A percentile compares a stretch with the other conserved stretches of the same genome.
Evolutionary conservation across 2,888 invertebrate genomes (phyloP).

Genomic region (Microctonus brassicae): DNA sequence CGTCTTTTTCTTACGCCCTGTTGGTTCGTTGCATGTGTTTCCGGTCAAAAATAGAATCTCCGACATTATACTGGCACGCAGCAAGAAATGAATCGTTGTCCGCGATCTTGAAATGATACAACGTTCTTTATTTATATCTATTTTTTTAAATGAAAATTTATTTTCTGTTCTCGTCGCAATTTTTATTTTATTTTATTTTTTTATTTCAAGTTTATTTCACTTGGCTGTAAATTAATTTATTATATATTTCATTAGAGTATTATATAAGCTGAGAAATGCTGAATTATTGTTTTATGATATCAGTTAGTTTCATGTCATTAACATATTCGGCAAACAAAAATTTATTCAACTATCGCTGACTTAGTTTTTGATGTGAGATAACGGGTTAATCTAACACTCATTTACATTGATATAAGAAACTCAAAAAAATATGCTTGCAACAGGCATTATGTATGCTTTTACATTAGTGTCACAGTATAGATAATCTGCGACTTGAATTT

Average conservation of each 20-base stretch:
- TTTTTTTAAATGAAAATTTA: not conserved
- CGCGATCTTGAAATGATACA: conserved; percentile 18
- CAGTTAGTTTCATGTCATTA: not conserved
- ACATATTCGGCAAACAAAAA: conserved; percentile 15
- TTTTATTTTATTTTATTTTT: conserved; percentile 3
- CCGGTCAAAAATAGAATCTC: conserved; percentile 27
- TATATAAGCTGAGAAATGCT: too few species aligned
- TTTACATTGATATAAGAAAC: not conserved
- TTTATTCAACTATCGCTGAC: not conserved
- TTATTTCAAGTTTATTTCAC: too few species aligned
- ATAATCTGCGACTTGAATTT: too few species aligned
- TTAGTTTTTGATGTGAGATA: conserved; percentile 17
- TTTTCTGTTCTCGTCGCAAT: not conserved
- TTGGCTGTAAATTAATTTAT: not conserved
- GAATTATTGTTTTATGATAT: too few species aligned
- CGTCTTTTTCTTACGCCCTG: not conserved
- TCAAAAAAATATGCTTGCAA: conserved; percentile 30
- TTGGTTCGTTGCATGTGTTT: conserved; percentile 21
- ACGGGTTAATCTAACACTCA: conserved; percentile 21
- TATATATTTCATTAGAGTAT: not conserved
- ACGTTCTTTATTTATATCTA: too few species aligned
- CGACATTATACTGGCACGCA: not conserved
- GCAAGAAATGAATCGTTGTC: not conserved
- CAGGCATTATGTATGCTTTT: not conserved
- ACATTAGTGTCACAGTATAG: too few species aligned